Evolutionary conservation across 2,113 vertebrate genomes (phyloP), one percentile per base, ranked within the genome.

Genomic region (Scytalopus superciliaris): DNA sequence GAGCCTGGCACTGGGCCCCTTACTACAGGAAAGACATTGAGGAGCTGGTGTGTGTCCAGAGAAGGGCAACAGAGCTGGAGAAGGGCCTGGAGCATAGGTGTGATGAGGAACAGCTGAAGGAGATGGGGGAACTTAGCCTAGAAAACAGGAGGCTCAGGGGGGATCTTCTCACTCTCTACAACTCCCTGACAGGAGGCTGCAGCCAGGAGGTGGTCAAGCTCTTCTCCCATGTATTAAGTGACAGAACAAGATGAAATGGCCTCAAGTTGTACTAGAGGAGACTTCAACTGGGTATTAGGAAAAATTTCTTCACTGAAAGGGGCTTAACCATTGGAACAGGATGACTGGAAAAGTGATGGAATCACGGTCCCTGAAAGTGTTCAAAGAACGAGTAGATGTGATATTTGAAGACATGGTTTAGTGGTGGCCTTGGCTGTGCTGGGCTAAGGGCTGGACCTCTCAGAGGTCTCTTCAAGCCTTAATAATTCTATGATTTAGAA

Each of bases 161-260:
- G 7, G 18, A n/a, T 2, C 19, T 45, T 25, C 6, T 22, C 33
- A 21, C 19, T 68, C 45, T 60, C 24, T 15, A 5, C 11, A n/a
- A 0, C 2, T 67, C 45, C 28, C 28, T 19, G 18, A 14, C 9
- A 64, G 50, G 35, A 25, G 0, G 0, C 1, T 13, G 19, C 9
- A 39, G 24, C 23, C 6, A 8, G 31, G 47, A 22, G 33, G 23
- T 37, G 19, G 7, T 30, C 19, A 28, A 10, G 42, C 14, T 2
- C 4, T 49, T 25, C 42, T 16, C 6, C 23, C 33, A 10, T 64
- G 10, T 22, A 9, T 52, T 3, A 45, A 28, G 44, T 4, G 13
- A 8, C 2, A 3, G 23, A 30, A 53, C 24, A 30, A 53, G 33
- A n/a, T 10, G 23, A 39, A 67, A 45, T 9, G n/a, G 6, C 28